Evolutionary conservation across 2,888 invertebrate genomes (phyloP), one percentile per base, ranked within the genome.

Genomic region (Lamellibrachia columna): DNA sequence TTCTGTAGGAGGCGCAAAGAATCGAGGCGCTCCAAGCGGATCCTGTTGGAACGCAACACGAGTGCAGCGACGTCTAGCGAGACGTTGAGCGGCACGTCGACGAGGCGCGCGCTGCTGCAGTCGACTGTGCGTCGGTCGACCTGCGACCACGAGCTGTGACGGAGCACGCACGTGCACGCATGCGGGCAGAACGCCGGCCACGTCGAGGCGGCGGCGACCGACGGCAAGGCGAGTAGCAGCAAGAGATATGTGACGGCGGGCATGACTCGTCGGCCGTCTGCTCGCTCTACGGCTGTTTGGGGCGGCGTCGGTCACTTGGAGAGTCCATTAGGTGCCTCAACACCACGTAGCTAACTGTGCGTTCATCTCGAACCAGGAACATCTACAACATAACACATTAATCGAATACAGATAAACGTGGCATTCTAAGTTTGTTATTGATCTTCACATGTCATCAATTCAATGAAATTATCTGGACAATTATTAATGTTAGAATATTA

Each of bases 1-100:
- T 92, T 93, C 22, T 22, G 52, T n/a, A 93, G 90, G 75, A 92
- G 90, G 28, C 92, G 92, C 58, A 94, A 90, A 52, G 90, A 91
- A 22, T 91, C 90, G 22, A 94, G 90, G 91, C 92, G 92, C n/a
- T 92, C 93, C 7, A 91, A 91, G 40, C 93, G 92, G 58, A 94
- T 75, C n/a, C 93, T 92, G 90, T 94, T 94, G 53, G 92, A 92
- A 11, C 92, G 93, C 40, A 94, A 91, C 60, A 93, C 92, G 40
- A 94, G 92, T 15, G 91, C 93, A 58, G 93, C 93, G 7, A 92
- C 92, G 15, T 93, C 93, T 11, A 90, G 53, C n/a, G 94, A 92
- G 8, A 94, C 91, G 92, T 93, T 93, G 22, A 90, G n/a, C 8
- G 94, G 94, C 7, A 93, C 93, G 9, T 91, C 92, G 40, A 91